Percentiles rank a stretch among this genome's conserved stretches.
Conservation (phyloP, 1,140 invertebrate genomes). For the Pseudomyrmex dendroicus region DNA sequence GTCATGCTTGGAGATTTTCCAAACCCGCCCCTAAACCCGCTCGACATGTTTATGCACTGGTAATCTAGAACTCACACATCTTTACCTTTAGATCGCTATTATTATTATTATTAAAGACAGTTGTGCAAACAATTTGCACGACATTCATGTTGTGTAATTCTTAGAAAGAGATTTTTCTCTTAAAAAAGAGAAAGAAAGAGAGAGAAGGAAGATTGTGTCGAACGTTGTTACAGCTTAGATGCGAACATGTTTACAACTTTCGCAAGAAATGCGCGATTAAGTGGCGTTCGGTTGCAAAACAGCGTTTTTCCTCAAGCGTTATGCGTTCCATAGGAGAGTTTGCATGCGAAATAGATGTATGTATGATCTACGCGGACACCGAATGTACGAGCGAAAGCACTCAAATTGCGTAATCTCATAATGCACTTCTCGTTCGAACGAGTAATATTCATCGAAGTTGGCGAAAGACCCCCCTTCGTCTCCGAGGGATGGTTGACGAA, state of each 20-base stretch:
- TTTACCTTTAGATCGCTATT: background rate
- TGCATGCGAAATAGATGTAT: background rate
- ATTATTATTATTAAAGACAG: background rate
- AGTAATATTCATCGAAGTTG: slow-evolving; percentile 71
- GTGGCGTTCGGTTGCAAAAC: background rate
- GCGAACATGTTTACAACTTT: background rate
- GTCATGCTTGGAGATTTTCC: slow-evolving; percentile 48
- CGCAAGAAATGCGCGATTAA: background rate
- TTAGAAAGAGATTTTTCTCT: background rate
- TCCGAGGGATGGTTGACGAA: slow-evolving; percentile 58
- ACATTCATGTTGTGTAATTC: no score
- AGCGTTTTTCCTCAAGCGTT: background rate
- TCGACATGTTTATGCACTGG: slow-evolving; percentile 1
- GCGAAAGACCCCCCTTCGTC: slow-evolving; percentile 63
- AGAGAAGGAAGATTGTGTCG: background rate
- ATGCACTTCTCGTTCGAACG: slow-evolving; percentile 72
- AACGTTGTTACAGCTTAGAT: background rate
- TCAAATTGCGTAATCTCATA: slow-evolving; percentile 69
- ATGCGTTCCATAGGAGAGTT: background rate
- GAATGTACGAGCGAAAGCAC: background rate
- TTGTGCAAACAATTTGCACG: slow-evolving; percentile 1
- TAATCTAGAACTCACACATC: background rate
- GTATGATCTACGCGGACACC: background rate
- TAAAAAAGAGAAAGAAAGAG: no score
- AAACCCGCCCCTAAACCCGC: slow-evolving; percentile 35